Base-by-base conservation (phyloP, 2,113 vertebrate species). In the Sarotherodon lohbergeri region DNA sequence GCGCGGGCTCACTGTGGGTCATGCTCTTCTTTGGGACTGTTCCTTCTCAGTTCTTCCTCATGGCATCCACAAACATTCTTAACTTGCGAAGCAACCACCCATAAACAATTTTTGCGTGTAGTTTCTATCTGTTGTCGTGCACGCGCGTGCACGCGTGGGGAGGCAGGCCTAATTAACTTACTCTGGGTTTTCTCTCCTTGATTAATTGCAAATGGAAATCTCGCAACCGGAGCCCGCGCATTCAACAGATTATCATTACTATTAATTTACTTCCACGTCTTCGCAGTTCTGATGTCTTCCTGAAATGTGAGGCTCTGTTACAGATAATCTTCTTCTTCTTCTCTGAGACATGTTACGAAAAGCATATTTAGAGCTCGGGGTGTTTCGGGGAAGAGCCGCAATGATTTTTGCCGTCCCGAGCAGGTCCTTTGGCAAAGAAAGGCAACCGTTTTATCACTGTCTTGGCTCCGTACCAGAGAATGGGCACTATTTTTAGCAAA, bases 401-500 rank as follows among this genome's bases (percentile, higher is more conserved):
- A 43, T 81, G 54, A 36, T 34, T 81, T 83, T 61, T 83, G 48
- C 79, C 63, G 76, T 73, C 80, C 66, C 22, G 68, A 84, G 34
- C 84, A 84, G 86, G 34, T 88, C 52, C 14, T 89, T 90, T 90
- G 90, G 88, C 89, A 85, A 61, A 85, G 83, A 88, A 76, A 87
- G n/a, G 52, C 84, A 46, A n/a, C 41, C 86, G 90, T 91, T 94
- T 91, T 83, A 92, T 92, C 90, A 91, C 86, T 88, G 89, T 89
- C 91, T 93, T 92, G 81, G 91, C 91, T 91, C 71, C 82, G 7
- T 81, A 89, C 81, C 80, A 84, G 84, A 86, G 66, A 90, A 94
- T 32, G 79, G 84, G 22, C 85, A 52, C 92, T 95, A 94, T 95
- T 92, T 94, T 94, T 93, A 92, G 91, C 57, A 79, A 80, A 93